Base-by-base conservation (phyloP, 2,797 vertebrate genomes). In the Pipistrellus nathusii region DNA sequence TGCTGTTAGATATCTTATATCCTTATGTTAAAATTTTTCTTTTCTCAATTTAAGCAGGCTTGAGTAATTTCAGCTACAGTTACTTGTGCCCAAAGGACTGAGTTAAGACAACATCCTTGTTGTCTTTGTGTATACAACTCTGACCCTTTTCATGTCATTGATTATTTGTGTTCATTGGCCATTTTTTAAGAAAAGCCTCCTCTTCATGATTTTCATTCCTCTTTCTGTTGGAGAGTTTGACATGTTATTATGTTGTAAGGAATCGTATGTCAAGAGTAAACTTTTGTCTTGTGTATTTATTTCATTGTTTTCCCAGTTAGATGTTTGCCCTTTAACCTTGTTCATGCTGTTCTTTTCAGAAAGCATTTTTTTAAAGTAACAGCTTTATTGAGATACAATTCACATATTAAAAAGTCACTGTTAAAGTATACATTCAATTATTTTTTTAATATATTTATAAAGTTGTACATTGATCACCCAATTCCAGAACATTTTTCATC, bases 291-390 rank as follows among this genome's bases (percentile, higher is more conserved):
- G 78, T 44, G 30, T 88, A 35, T 68, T 78, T 77, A 57, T 71
- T 93, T 91, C 44, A 72, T 75, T 77, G 41, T 83, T 57, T 84
- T 84, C 21, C 41, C 80, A 85, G n/a, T 80, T 80, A 73, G 23
- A 41, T 85, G 23, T 90, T 85, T 90, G 44, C 59, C 48, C 75
- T 62, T 68, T 85, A 68, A 73, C 23, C 30, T 80, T 85, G 72
- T 30, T 78, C 53, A 53, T 88, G 12, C 71, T 87, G 30, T 77
- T 87, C 88, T 93, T 95, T 91, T 38, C 57, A 59, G 41, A 80
- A 53, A 8, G 32, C 14, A 35, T 32, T 62, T n/a, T 62, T n/a
- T 32, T 1, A n/a, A 57, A 9, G 10, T 68, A 76, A 64, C 51
- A 78, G 77, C 53, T 78, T 71, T 81, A 73, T 23, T 77, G 13